Evolutionary conservation across 2,113 vertebrate species (phyloP).

Genomic region (Sclerurus mexicanus): DNA sequence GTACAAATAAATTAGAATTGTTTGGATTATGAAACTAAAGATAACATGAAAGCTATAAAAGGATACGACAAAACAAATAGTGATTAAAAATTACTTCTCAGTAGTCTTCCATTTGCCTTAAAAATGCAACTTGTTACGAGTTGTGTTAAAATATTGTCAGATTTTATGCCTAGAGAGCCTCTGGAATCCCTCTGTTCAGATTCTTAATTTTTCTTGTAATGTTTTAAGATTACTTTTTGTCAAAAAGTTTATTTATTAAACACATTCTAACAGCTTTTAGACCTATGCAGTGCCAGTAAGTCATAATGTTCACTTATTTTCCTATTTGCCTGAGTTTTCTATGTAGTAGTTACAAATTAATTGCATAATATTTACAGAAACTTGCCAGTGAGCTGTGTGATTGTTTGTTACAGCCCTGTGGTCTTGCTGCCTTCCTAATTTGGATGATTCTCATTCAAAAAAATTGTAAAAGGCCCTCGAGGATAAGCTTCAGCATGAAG

Average conservation of each 20-base stretch:
- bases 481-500: neutral
- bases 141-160: neutral
- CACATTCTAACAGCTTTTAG: neutral
- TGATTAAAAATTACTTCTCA: neutral
- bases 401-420: neutral
- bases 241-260: neutral
- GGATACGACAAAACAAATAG: neutral
- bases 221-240: neutral
- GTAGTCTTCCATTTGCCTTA: slow-evolving; percentile 14
- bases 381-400: neutral
- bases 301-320: neutral
- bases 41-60: slow-evolving; percentile 21
- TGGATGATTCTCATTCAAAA: neutral
- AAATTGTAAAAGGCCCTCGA: neutral
- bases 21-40: slow-evolving; percentile 57
- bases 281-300: neutral
- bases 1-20: neutral
- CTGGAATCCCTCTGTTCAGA: neutral
- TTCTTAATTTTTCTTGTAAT: neutral
- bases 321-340: neutral
- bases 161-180: neutral
- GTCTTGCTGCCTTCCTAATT: neutral
- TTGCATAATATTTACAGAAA: neutral
- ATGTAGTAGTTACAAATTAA: neutral
- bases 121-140: neutral